Evolutionary conservation across 1,140 invertebrate genomes (phyloP).

Genomic region (Bacillus rossius): DNA sequence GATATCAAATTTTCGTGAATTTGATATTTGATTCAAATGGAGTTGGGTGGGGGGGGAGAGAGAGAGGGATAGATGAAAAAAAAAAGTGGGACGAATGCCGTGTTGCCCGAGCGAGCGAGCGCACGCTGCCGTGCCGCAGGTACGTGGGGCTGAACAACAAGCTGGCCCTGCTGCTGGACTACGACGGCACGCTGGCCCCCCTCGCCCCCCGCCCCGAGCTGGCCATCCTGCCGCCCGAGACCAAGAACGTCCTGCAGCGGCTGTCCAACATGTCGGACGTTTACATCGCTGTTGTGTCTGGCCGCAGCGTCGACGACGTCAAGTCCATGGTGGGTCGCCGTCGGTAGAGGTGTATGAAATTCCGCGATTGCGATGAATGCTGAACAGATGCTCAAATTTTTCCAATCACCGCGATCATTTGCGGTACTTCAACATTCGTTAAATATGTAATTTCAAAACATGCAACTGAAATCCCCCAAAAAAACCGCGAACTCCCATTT

Average conservation of each 20-base stretch:
- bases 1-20: background rate
- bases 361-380: too few relatives aligned
- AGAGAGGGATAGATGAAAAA: background rate
- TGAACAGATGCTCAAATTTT: too few relatives aligned
- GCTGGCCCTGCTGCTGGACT: slow-evolving; percentile 77
- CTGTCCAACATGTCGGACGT: slow-evolving; percentile 83
- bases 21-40: background rate
- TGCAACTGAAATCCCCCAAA: too few relatives aligned
- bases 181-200: slow-evolving; percentile 84
- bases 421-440: too few relatives aligned
- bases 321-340: slow-evolving; percentile 65
- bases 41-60: background rate
- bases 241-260: slow-evolving; percentile 75
- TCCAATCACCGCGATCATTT: too few relatives aligned
- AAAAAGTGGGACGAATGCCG: too few relatives aligned
- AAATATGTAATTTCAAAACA: too few relatives aligned
- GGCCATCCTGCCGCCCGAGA: slow-evolving; percentile 75
- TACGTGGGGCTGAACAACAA: slow-evolving; percentile 83
- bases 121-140: too few relatives aligned
- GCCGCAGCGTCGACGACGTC: slow-evolving; percentile 80
- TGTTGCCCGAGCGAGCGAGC: too few relatives aligned
- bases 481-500: too few relatives aligned
- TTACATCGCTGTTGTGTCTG: slow-evolving; percentile 84
- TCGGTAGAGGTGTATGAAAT: too few relatives aligned
- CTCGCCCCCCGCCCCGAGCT: slow-evolving; percentile 86